A percentile compares a stretch with the other conserved stretches of the same genome.
phyloP scores from a whole-genome alignment of 1,140 invertebrate species.

The Apis mellifera region DNA sequence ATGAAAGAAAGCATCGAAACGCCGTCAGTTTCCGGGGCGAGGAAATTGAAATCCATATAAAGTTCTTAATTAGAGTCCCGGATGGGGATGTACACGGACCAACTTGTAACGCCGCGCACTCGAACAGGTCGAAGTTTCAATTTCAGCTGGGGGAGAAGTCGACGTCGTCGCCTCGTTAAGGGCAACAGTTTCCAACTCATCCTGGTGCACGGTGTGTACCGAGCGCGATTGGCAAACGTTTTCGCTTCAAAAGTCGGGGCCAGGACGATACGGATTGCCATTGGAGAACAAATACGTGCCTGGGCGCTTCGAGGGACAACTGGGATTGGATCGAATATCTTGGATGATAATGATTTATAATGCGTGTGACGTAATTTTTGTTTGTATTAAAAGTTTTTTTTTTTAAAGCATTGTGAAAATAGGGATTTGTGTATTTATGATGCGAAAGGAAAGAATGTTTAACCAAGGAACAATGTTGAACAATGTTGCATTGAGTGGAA shows the following conservation, averaged over 20 bases:
- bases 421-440: no score
- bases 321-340: neutral
- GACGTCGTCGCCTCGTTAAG: slow-evolving; percentile 27
- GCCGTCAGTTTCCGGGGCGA: neutral
- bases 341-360: neutral
- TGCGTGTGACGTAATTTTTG: no score
- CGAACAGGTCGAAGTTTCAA: slow-evolving; percentile 33
- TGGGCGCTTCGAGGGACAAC: no score
- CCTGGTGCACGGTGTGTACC: slow-evolving; percentile 5
- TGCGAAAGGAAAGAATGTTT: no score
- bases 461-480: no score
- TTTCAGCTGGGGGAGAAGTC: neutral
- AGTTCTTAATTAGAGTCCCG: slow-evolving; percentile 17
- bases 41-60: slow-evolving; percentile 8
- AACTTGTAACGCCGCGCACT: neutral
- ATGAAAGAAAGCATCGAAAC: neutral
- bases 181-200: slow-evolving; percentile 22
- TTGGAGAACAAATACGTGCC: slow-evolving; percentile 7
- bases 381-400: no score
- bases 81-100: neutral
- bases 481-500: no score
- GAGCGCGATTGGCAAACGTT: slow-evolving; percentile 23
- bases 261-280: neutral
- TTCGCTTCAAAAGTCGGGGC: slow-evolving; percentile 1
- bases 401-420: no score